Percentiles rank a stretch among this genome's conserved stretches.
phyloP scores from a whole-genome alignment of 2,888 invertebrate genomes.

The Eumerus sabulonum region DNA sequence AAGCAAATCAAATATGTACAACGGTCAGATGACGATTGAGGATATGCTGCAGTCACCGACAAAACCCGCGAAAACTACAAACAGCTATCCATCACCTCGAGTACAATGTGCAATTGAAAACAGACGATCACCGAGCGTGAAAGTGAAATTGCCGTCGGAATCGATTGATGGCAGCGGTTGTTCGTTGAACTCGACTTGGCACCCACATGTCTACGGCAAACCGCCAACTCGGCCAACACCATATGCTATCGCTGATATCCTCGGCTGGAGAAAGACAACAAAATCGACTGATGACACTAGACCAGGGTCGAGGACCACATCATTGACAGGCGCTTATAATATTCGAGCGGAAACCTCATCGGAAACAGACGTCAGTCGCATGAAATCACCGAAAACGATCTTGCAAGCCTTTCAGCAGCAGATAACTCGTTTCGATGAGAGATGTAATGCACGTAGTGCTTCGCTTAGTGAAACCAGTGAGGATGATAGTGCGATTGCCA shows the following conservation, averaged over 20 bases:
- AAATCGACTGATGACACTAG: slow-evolving; percentile 24
- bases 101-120: slow-evolving; percentile 23
- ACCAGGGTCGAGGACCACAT: slow-evolving; percentile 21
- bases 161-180: slow-evolving; percentile 30
- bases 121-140: neutral
- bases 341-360: slow-evolving; percentile 10
- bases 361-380: slow-evolving; percentile 51
- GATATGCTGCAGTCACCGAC: slow-evolving; percentile 37
- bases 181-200: slow-evolving; percentile 83
- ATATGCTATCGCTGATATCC: slow-evolving; percentile 92
- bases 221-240: slow-evolving; percentile 91
- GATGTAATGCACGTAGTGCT: slow-evolving; percentile 72
- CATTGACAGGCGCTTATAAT: slow-evolving; percentile 16
- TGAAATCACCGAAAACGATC: slow-evolving; percentile 77
- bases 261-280: slow-evolving; percentile 81
- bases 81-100: slow-evolving; percentile 26
- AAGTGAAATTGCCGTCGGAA: slow-evolving; percentile 31
- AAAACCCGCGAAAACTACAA: slow-evolving; percentile 21
- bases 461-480: slow-evolving; percentile 79
- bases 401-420: slow-evolving; percentile 75
- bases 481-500: slow-evolving; percentile 74
- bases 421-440: slow-evolving; percentile 69
- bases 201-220: slow-evolving; percentile 92
- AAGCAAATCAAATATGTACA: slow-evolving; percentile 17
- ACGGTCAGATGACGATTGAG: slow-evolving; percentile 46